These are phyloP conservation scores for Heteromyza rotundicornis DNA, from an alignment of 2,888 invertebrate genomes.

Conservation along the genomic window DNA sequence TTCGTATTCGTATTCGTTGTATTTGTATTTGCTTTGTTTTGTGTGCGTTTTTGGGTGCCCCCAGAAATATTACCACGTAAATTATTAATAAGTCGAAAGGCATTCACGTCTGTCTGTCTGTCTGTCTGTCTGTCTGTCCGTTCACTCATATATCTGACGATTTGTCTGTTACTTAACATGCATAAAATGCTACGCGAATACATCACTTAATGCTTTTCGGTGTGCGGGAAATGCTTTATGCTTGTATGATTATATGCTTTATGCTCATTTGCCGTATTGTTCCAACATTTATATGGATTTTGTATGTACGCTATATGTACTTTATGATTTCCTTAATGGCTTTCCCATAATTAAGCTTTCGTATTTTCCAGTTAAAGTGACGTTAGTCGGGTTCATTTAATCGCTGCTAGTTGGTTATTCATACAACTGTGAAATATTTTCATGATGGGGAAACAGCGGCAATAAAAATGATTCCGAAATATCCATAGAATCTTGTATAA, in stretches of 20 bases:
- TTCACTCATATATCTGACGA: slow-evolving; percentile 32
- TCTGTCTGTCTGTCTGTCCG: slow-evolving; percentile 1
- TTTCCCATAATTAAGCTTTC: slow-evolving; percentile 16
- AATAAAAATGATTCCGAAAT: no score
- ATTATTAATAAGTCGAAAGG: slow-evolving; percentile 51
- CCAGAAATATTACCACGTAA: slow-evolving; percentile 54
- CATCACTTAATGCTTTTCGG: no score
- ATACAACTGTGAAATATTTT: no score
- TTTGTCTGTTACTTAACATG: slow-evolving; percentile 53
- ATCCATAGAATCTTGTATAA: no score
- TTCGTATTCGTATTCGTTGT: slow-evolving; percentile 37
- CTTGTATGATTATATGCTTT: background rate
- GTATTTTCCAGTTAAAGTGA: no score
- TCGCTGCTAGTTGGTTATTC: no score
- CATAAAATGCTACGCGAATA: slow-evolving; percentile 51
- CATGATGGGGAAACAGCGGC: no score
- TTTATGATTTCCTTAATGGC: slow-evolving; percentile 48
- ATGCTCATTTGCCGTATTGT: background rate
- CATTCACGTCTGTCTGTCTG: slow-evolving; percentile 12
- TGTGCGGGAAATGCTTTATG: no score
- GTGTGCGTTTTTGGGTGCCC: slow-evolving; percentile 22
- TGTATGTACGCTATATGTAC: no score
- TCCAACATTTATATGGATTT: slow-evolving; percentile 35
- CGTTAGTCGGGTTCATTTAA: no score
- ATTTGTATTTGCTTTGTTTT: slow-evolving; percentile 19